Evolutionary conservation across 2,888 invertebrate genomes (phyloP), one percentile per base, ranked within the genome.

Genomic region (Gari tellinella): DNA sequence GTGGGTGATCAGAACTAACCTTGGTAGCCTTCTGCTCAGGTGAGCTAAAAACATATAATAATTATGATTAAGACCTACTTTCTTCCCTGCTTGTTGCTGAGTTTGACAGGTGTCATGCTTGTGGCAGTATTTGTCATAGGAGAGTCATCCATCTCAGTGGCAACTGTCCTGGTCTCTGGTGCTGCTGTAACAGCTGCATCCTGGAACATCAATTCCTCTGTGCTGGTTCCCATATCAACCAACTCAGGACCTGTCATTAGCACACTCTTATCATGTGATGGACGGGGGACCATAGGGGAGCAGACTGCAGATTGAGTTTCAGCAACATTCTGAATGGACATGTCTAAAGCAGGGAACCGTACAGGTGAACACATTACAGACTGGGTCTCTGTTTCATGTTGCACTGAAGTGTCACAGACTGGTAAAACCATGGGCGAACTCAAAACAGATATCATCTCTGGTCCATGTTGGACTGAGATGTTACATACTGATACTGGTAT

Each of bases 81-180:
- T 48, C 53, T 66, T 10, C 82, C 83, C 31, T 73, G 67, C 55
- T 85, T 86, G 43, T 69, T 67, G 14, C 74, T 66, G 17, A 73
- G 19, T 60, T 83, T 86, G 14, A 86, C 40, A 26, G 86, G 86
- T 25, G 86, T 86, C 86, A 86, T 86, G 15, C 77, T 67, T 19
- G 86, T 85, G 31, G 66, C 79, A n/a, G 58, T 57, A 45, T 60
- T 79, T 12, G 57, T 52, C 67, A 66, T 66, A 0, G 64, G 53
- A 10, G 40, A 51, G 15, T 82, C 83, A 23, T 80, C 81, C 83
- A 83, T 84, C 26, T 80, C 82, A 14, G 79, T 76, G 37, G 62
- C 56, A 25, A 65, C 68, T 17, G 62, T 63, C 17, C 26, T 26
- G 26, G 56, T 58, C 10, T 72, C 76, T 49, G 77, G 76, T 38